A percentile compares a stretch with the other conserved stretches of the same genome.
Conservation (phyloP, 2,797 vertebrate genomes). For the Dendrocincla tyrannina region DNA sequence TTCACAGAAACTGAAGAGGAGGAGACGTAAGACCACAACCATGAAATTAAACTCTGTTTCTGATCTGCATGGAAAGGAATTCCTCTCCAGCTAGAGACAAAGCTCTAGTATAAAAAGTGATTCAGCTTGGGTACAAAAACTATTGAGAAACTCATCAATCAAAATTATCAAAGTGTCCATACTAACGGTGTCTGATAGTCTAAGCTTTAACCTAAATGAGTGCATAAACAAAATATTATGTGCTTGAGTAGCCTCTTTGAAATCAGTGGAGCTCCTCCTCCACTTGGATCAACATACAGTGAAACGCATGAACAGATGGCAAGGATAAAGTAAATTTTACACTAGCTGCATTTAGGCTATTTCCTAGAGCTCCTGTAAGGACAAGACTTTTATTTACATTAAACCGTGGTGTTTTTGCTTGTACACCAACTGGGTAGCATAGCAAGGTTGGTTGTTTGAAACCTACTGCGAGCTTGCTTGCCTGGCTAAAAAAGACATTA, state of each 20-base stretch:
- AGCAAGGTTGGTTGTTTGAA: background rate
- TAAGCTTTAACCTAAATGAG: background rate
- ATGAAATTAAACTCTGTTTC: background rate
- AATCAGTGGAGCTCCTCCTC: background rate
- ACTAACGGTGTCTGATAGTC: background rate
- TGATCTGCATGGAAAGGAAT: background rate
- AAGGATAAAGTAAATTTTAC: background rate
- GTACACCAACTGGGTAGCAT: background rate
- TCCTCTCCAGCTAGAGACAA: background rate
- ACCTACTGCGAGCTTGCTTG: slow-evolving; percentile 40
- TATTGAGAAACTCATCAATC: background rate
- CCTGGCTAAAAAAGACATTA: slow-evolving; percentile 83
- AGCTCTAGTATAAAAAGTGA: background rate
- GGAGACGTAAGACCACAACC: background rate
- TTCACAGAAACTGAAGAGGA: background rate
- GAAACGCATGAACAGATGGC: background rate
- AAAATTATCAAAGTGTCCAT: background rate
- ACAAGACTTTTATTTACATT: background rate
- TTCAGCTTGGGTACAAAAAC: background rate
- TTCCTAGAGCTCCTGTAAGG: background rate
- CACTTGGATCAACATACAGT: background rate
- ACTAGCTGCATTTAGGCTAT: background rate
- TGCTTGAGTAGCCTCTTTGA: background rate
- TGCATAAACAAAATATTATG: background rate
- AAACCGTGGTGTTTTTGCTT: background rate